Evolutionary conservation across 2,888 invertebrate species (phyloP), one percentile per base, ranked within the genome.

Genomic region (Schizaphis graminum): DNA sequence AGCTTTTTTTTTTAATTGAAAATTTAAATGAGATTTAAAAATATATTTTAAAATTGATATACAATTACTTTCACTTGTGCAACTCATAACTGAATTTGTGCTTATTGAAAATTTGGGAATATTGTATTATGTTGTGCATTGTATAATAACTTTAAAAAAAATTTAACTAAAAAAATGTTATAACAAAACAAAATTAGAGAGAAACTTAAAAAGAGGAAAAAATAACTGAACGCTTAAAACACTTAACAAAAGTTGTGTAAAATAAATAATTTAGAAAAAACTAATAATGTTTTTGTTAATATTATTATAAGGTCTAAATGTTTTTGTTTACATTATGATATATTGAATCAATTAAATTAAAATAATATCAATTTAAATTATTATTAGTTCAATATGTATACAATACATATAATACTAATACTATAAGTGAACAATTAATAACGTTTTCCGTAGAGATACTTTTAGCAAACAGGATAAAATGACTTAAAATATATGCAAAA

Each of bases 401-500:
- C 16, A 28, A 87, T 44, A 61, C 13, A 57, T 24, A 26, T 84
- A 8, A 57, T 57, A 26, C 26, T 26, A 10, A 57, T 57, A 26
- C 1, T 57, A 57, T 35, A 35, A 5, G 21, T 77, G 8, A 77
- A 8, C 35, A 21, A 35, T 77, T 77, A 77, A 77, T 77, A 77
- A 77, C 21, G 35, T 77, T 77, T 77, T 35, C 35, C 21, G 1
- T 35, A 8, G 7, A 0, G 16, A 41, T 77, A 7, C 16, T 21
- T 77, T 21, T 35, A 21, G 21, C 4, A 3, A 77, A 35, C 21
- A 35, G 67, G 67, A 91, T 47, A 11, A 84, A 91, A 84, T 35
- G 56, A 10, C 49, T 35, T 41, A n/a, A 77, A 13, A 49, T 91
- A 2, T 91, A 91, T 91, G 85, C 85, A 86, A 92, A 91, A 87